Evolutionary conservation across 1,140 invertebrate species (phyloP), one percentile per base, ranked within the genome.

Genomic region (Bombus huntii): DNA sequence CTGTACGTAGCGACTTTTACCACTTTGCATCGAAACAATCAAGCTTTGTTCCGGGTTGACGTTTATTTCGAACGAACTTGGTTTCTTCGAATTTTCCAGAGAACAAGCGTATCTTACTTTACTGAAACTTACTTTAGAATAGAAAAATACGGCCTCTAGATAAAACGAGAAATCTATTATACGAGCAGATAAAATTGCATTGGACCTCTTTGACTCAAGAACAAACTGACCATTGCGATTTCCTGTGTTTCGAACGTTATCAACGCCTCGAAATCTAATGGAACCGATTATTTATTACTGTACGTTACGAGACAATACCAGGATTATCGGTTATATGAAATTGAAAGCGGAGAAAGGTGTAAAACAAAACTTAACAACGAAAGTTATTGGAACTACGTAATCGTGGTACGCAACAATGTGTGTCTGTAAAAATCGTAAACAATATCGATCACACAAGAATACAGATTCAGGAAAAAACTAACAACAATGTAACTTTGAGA

Each of bases 1-100:
- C 39, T 42, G 28, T 31, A 77, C 72, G 57, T 5, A 37, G 18
- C 59, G 1, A 76, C 79, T 87, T 87, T 87, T 75, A 72, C 31
- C 44, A 34, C 57, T 71, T 70, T n/a, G 10, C 39, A 42, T 68
- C 25, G 39, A n/a, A 31, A 37, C 18, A 25, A 42, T 42, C 37
- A 28, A 42, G 12, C 15, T 42, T 42, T 5, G 34, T 70, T 70
- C 10, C 37, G 34, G 12, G 70, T 39, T 39, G 25, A 22, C 15
- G 68, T 70, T 70, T 39, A 28, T 28, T 39, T 28, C 68, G 22
- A 39, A 18, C 34, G 6, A 70, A 37, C 47, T 53, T 53, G 47
- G 47, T 22, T 53, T 53, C 18, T 53, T 53, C 18, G 47, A 53
- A 22, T 53, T 53, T 53, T 53, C 47, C 5, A 18, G 5, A 6